phyloP scores from a whole-genome alignment of 2,797 vertebrate genomes.

The Platyrinchus mystaceus region DNA sequence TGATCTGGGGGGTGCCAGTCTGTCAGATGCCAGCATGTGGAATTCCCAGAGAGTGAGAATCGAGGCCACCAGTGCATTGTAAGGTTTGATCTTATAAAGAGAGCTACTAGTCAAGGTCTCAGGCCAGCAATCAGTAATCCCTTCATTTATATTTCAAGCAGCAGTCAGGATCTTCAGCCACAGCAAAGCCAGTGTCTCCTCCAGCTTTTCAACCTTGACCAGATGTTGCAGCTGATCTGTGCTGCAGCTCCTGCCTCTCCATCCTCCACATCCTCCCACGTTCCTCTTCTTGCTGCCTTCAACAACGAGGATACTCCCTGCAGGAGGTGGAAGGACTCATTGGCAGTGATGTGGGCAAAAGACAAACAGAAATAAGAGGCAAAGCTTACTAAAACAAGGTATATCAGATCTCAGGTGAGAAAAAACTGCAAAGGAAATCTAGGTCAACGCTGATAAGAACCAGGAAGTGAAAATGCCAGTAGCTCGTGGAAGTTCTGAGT shows the following conservation, averaged over 20 bases:
- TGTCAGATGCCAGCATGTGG: neutral
- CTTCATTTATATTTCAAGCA: neutral
- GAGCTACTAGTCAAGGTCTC: neutral
- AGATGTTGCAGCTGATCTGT: neutral
- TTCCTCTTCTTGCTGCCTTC: neutral
- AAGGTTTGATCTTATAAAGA: neutral
- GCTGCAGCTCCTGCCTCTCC: neutral
- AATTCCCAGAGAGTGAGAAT: neutral
- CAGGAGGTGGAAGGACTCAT: neutral
- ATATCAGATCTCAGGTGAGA: neutral
- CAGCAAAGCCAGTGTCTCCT: neutral
- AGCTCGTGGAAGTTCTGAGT: neutral
- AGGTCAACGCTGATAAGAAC: neutral
- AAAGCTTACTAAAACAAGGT: neutral
- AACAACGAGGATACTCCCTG: neutral
- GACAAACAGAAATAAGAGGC: neutral
- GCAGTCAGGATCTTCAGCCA: neutral
- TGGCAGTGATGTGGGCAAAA: neutral
- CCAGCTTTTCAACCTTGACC: neutral
- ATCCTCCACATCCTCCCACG: rapidly evolving
- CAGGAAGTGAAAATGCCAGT: neutral
- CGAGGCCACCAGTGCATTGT: neutral
- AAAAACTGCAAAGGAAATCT: neutral
- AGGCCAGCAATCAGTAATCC: neutral
- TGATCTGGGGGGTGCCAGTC: neutral